Evolutionary conservation across 1,140 invertebrate species (phyloP), one percentile per base, ranked within the genome.

Genomic region (Hypsibius dujardini): DNA sequence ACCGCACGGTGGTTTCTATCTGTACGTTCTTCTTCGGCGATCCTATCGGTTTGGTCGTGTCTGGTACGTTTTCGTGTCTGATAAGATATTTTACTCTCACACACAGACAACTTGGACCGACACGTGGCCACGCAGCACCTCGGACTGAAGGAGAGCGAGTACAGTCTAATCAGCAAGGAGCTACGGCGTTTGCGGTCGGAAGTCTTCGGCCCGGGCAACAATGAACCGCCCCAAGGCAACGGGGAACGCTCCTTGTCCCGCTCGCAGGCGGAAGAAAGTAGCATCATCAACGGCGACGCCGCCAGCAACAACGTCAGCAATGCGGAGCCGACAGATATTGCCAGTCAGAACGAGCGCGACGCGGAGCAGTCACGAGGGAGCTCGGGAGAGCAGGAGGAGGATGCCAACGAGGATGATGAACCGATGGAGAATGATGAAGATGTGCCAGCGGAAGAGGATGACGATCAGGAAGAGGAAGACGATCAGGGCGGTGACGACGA

Each of bases 71-170:
- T 28, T 28, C 28, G 28, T 28, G 28, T 28, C 28, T 28, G 28
- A 28, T 28, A 28, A 28, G 28, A 28, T 28, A 28, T 28, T 28
- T 28, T 28, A 28, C 28, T 28, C 28, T 28, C 28, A 28, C 28
- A 28, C 28, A 28, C 28, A 28, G 28, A 67, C 62, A 67, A 67
- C 42, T 42, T 67, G 62, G 62, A 67, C 45, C 62, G 62, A 7
- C 62, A 67, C 62, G 62, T 67, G 12, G 62, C 62, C 62, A 67
- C 62, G 3, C 62, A 67, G 45, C 62, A 67, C 42, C 42, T 67
- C 12, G 62, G 62, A 7, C 62, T 67, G 45, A 12, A 42, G 12
- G 62, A 67, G 42, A 15, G 62, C 42, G 62, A 67, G 62, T 67
- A 67, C 62, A 67, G 62, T 42, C 42, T 67, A 42, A 67, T 67